phyloP scores from a whole-genome alignment of 2,888 invertebrate species.

The Metopia argyrocephala region DNA sequence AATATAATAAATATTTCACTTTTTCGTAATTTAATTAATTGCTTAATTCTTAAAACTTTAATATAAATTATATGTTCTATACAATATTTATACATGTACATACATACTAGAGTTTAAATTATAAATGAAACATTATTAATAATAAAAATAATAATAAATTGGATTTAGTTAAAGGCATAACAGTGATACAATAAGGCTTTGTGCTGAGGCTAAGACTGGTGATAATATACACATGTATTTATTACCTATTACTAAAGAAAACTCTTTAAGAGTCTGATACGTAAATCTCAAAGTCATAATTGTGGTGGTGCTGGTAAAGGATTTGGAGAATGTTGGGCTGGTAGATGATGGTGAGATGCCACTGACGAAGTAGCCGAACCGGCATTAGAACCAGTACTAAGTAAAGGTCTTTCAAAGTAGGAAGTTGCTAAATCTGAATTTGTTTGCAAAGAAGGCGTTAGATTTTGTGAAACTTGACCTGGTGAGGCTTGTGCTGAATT shows the following conservation, averaged over 20 bases:
- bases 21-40: background rate
- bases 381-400: constrained; percentile 68
- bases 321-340: constrained; percentile 63
- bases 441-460: constrained; percentile 46
- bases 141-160: background rate
- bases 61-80: background rate
- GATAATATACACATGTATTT: background rate
- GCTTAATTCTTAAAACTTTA: background rate
- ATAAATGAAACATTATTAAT: no score
- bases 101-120: constrained; percentile 6
- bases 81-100: constrained; percentile 1
- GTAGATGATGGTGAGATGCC: constrained; percentile 59
- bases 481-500: constrained; percentile 70
- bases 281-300: constrained; percentile 79
- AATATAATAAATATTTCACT: constrained; percentile 2
- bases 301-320: constrained; percentile 74
- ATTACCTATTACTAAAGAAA: constrained; percentile 70
- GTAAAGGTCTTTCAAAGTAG: constrained; percentile 70
- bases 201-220: constrained; percentile 6
- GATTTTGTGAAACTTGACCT: constrained; percentile 68
- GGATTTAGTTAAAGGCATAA: background rate
- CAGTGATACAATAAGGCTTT: constrained; percentile 14
- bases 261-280: constrained; percentile 77
- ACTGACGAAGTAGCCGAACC: constrained; percentile 53
- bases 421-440: constrained; percentile 52